Conservation (phyloP, 2,797 vertebrate genomes). For the Mormyrops attenuatus region DNA sequence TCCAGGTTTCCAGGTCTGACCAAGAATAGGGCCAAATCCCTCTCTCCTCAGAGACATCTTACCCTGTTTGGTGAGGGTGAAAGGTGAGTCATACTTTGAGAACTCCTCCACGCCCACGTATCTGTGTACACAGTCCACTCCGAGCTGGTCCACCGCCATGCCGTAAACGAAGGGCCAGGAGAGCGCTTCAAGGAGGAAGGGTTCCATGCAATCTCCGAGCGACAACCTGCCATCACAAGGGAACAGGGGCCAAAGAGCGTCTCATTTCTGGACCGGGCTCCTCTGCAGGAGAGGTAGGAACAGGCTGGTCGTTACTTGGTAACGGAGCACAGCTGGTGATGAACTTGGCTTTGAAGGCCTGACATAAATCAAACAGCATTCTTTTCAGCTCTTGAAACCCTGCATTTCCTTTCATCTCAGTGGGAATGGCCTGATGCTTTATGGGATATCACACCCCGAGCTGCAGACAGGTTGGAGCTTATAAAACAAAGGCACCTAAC, state of each 20-base stretch:
- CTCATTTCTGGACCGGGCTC: neutral
- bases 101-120: slow-evolving; percentile 56
- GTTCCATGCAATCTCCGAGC: slow-evolving; percentile 52
- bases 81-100: slow-evolving; percentile 51
- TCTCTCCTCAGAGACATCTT: neutral
- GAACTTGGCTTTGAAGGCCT: neutral
- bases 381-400: neutral
- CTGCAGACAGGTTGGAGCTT: neutral
- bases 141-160: slow-evolving; percentile 53
- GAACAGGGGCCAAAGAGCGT: neutral
- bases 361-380: neutral
- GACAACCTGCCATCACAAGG: slow-evolving; percentile 45
- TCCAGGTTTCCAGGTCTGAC: neutral
- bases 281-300: neutral
- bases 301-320: neutral
- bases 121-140: slow-evolving; percentile 54
- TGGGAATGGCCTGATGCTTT: neutral
- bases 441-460: neutral
- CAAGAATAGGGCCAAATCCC: neutral
- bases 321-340: neutral
- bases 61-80: slow-evolving; percentile 58
- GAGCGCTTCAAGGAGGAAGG: slow-evolving; percentile 49
- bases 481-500: neutral
- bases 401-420: slow-evolving; percentile 3
- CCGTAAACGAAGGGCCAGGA: slow-evolving; percentile 57